Base-by-base conservation (phyloP, 2,888 invertebrate genomes). In the Cheilosia scutellata region DNA sequence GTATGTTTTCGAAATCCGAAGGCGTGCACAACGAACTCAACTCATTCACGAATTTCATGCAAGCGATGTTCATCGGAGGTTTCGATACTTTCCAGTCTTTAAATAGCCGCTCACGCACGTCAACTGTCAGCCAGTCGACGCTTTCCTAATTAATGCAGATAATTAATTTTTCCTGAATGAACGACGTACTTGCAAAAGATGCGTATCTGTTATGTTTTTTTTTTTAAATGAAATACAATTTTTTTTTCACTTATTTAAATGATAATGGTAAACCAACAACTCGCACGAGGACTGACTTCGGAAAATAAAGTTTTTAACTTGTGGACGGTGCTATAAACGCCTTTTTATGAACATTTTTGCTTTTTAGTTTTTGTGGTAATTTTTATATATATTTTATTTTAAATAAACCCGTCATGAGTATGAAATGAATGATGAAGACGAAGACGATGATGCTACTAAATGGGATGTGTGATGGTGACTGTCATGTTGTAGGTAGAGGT, bases 91-190 rank as follows among this genome's bases (percentile, higher is more conserved):
- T 37, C 16, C 9, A 11, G 25, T 51, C 20, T 51, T 55, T 74
- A 42, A 42, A 29, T 29, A 44, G 16, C 47, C 63, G 47, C 47
- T 47, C 63, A 63, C 74, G 75, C 80, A 77, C 72, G 57, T 63
- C 62, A 42, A 33, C 55, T 33, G 37, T 51, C 63, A 53, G 37
- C 55, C 25, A 20, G 49, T 49, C 49, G 57, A 57, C 60, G 75
- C 60, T 80, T 70, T 75, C 84, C 75, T 84, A 84, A 84, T 84
- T 84, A 84, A 84, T 84, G 75, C 84, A 71, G 75, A 76, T 80
- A 80, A 84, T 84, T 84, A 80, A 84, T 84, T 76, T 70, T 84
- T 84, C 75, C 75, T 84, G 75, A 84, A 84, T 84, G 84, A 80
- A 84, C 65, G 47, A 25, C 47, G 31, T 16, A 66, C 60, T 72